These are phyloP conservation scores for Drosophila prolongata DNA, from an alignment of 2,888 invertebrate species.

Conservation along the genomic window DNA sequence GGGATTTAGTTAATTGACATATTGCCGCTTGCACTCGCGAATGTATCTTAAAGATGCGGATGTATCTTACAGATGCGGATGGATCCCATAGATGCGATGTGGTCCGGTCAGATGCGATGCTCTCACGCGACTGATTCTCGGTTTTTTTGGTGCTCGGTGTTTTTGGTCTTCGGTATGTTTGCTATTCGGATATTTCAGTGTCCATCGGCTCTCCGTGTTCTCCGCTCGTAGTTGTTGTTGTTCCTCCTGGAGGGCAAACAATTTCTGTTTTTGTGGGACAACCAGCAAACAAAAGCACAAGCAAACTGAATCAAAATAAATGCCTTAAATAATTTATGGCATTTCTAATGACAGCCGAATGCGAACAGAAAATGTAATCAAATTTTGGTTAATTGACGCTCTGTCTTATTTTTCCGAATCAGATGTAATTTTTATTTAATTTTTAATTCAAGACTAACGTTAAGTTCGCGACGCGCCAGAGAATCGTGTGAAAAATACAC, in stretches of 20 bases:
- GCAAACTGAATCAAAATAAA: conserved; percentile 63
- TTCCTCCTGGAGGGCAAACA: conserved; percentile 63
- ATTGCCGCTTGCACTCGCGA: conserved; percentile 35
- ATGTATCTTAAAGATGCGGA: conserved; percentile 14
- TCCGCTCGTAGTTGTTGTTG: conserved; percentile 37
- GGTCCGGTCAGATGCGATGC: conserved; percentile 58
- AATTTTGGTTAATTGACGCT: conserved; percentile 2
- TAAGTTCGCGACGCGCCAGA: conserved; percentile 35
- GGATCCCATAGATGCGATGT: conserved; percentile 36
- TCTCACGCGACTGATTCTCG: conserved; percentile 67
- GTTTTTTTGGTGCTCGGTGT: conserved; percentile 24
- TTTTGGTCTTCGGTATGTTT: conserved; percentile 12
- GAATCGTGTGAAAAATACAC: conserved; percentile 22
- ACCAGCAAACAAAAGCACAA: conserved; percentile 39
- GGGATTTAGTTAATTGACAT: conserved; percentile 32
- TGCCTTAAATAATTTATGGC: conserved; percentile 72
- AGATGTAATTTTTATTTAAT: conserved; percentile 3
- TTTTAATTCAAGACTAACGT: conserved; percentile 23
- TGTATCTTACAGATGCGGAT: conserved; percentile 13
- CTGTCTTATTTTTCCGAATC: not conserved
- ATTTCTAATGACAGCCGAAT: conserved; percentile 44
- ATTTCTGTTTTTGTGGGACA: conserved; percentile 62
- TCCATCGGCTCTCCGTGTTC: conserved; percentile 29
- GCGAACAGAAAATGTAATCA: conserved; percentile 8
- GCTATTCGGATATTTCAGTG: conserved; percentile 44